Evolutionary conservation across 2,113 vertebrate species (phyloP).

Genomic region (Atlantisia rogersi): DNA sequence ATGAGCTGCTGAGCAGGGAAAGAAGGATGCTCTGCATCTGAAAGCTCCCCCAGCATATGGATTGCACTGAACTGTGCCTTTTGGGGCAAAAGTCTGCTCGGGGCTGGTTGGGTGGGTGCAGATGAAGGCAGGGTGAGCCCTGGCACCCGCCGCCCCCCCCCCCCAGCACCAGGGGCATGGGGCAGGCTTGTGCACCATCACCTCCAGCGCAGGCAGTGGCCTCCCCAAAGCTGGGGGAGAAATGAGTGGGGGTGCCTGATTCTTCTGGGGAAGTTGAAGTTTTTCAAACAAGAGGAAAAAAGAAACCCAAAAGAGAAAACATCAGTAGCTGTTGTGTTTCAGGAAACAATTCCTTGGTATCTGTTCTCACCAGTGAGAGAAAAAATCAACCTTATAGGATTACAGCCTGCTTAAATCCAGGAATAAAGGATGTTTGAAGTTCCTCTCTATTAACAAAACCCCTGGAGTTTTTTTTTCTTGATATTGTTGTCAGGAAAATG

Average conservation of each 20-base stretch:
- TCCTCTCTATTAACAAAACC: conserved; percentile 42
- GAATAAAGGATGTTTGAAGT: conserved; percentile 42
- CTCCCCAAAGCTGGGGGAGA: neutral
- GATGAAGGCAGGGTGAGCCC: neutral
- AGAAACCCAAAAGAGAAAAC: neutral
- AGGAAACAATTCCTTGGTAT: neutral
- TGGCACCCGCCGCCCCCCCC: rapidly evolving
- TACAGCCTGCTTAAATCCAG: neutral
- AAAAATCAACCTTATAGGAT: conserved; percentile 44
- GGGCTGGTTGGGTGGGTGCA: neutral
- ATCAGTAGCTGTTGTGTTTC: neutral
- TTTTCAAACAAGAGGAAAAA: neutral
- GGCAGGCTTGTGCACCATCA: rapidly evolving
- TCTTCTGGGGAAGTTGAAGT: neutral
- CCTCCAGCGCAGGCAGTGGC: rapidly evolving
- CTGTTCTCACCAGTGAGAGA: neutral
- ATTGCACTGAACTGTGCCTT: neutral
- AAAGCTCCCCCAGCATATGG: neutral
- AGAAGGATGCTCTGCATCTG: neutral
- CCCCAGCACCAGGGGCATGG: rapidly evolving
- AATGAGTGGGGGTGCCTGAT: neutral
- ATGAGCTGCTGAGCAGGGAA: neutral
- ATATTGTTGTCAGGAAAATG: neutral
- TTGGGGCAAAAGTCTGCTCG: rapidly evolving
- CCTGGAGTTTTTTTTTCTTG: conserved; percentile 38